Evolutionary conservation across 1,140 invertebrate genomes (phyloP), one percentile per base, ranked within the genome.

Genomic region (Cyclina sinensis): DNA sequence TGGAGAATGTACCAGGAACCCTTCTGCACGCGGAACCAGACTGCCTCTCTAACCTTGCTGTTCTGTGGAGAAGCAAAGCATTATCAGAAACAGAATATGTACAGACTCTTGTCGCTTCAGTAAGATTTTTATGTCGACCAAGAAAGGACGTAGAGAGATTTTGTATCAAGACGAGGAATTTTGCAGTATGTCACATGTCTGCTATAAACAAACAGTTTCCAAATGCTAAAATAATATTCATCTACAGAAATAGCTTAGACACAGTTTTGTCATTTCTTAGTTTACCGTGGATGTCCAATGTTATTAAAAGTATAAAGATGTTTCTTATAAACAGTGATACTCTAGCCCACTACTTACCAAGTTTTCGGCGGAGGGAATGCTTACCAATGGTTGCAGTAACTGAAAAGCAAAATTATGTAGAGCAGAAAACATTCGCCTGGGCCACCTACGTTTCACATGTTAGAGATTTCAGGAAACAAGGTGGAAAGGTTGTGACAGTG

Each of bases 401-500:
- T n/a, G 78, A 81, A 21, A 57, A 35, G 4, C 18, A 59, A 27
- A 81, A 81, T n/a, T 27, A 51, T 14, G 78, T 81, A 11, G 51
- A 81, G 35, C 78, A 59, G 27, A 59, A 59, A n/a, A 81, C 78
- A 24, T 81, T 37, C 27, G 78, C 78, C 1, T 81, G 78, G 57
- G 48, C 51, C 7, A 81, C 59, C 24, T 62, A 30, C 32, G 37
- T 81, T 24, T 16, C 3, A 62, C 4, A 57, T 57, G 30, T 59
- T 18, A 32, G 18, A 48, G 21, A 62, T 16, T 81, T 81, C 43
- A 21, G 7, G 37, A 0, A 30, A 12, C 24, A 59, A 18, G 57
- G 57, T 39, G 78, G 32, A 1, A 30, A 54, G 12, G 1, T 57
- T 39, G 35, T 51, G 27, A 30, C 78, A 18, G 39, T 81, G 37